Conservation (phyloP, 2,797 vertebrate species). For the Buceros bicornis region DNA sequence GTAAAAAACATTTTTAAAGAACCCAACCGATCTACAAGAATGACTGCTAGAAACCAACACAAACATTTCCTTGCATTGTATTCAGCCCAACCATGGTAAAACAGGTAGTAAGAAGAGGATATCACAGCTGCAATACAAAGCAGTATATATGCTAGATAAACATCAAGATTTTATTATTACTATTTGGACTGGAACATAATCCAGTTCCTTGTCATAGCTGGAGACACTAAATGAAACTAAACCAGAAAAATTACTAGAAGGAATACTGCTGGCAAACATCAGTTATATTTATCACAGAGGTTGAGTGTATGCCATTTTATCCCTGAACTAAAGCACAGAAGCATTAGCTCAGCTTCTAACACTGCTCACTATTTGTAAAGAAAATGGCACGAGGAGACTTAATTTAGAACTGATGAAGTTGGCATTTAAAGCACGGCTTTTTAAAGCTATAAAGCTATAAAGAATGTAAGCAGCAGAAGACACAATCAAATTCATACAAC, state of each 20-base stretch:
- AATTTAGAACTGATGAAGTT: neutral
- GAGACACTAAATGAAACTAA: neutral
- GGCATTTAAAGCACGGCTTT: neutral
- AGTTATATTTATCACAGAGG: neutral
- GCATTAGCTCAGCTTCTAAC: slow-evolving; percentile 1
- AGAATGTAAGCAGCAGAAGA: neutral
- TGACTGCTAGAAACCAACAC: neutral
- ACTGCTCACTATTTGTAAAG: neutral
- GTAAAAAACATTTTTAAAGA: neutral
- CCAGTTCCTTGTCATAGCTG: neutral
- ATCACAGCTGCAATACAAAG: neutral
- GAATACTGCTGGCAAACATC: neutral
- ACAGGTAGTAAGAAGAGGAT: neutral
- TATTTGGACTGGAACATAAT: neutral
- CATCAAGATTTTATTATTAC: neutral
- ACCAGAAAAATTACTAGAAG: neutral
- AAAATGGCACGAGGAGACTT: neutral
- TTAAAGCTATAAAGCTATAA: neutral
- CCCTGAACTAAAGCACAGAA: neutral
- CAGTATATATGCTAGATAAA: neutral
- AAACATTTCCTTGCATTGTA: neutral
- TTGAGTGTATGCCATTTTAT: neutral
- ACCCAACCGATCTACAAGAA: neutral
- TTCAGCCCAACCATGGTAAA: neutral
- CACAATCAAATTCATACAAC: neutral